Evolutionary conservation across 35 echinoderm and acorn worm genomes (phyloP).

Genomic region (Holothuria glaberrima): DNA sequence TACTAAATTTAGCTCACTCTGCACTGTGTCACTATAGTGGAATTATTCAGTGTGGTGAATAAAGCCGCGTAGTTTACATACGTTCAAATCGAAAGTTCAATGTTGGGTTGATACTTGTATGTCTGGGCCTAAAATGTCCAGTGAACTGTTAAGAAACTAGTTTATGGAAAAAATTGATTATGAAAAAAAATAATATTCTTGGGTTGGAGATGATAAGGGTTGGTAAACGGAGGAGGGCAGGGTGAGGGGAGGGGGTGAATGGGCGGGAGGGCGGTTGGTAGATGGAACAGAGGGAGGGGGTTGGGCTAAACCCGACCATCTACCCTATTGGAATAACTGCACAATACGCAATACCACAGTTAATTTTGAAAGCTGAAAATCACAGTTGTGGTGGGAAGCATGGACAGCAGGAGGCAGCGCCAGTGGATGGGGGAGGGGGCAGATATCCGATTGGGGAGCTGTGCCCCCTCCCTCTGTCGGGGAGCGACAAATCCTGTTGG

Average conservation of each 20-base stretch:
- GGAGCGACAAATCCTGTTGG: too few relatives aligned
- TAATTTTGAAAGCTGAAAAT: too few relatives aligned
- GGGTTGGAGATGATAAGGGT: neutral
- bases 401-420: neutral
- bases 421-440: neutral
- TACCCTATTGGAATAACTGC: too few relatives aligned
- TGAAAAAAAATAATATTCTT: slow-evolving; percentile 5
- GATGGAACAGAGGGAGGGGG: neutral
- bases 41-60: neutral
- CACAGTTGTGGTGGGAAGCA: too few relatives aligned
- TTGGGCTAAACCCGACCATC: too few relatives aligned
- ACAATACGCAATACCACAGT: too few relatives aligned
- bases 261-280: neutral
- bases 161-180: neutral
- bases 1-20: slow-evolving; percentile 9
- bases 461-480: neutral
- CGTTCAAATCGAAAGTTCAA: neutral
- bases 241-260: slow-evolving; percentile 4
- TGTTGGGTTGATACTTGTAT: slow-evolving; percentile 9
- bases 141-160: slow-evolving; percentile 1
- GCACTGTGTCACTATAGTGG: neutral
- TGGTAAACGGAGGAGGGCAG: neutral
- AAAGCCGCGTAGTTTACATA: neutral
- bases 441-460: neutral
- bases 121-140: neutral